Conservation (phyloP, 2,797 vertebrate genomes). For the Melanotaenia maccullochi region DNA sequence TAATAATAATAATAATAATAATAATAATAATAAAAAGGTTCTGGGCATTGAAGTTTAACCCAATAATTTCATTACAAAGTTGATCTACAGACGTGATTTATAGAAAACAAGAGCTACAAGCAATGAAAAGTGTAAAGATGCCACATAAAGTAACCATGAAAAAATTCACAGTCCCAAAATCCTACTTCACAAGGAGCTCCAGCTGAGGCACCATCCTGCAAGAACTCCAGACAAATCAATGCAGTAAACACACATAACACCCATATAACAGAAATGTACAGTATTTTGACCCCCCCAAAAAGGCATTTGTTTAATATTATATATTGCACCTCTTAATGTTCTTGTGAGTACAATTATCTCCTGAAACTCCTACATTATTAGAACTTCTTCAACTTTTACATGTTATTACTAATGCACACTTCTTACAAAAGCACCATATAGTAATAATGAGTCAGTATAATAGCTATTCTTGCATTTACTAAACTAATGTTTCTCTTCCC, state of each 20-base stretch:
- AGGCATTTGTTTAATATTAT: background rate
- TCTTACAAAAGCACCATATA: background rate
- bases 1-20: too few relatives aligned
- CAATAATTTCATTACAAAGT: conserved; percentile 1
- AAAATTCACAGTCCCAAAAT: background rate
- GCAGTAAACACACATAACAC: background rate
- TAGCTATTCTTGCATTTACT: background rate
- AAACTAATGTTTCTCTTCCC: background rate
- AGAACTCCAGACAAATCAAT: background rate
- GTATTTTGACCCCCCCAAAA: background rate
- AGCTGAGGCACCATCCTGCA: background rate
- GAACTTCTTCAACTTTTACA: background rate
- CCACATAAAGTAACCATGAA: background rate
- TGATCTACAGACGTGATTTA: background rate
- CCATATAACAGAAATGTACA: background rate
- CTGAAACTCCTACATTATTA: background rate
- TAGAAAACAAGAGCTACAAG: background rate
- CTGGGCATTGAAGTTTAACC: background rate
- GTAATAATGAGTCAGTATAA: background rate
- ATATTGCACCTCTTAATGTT: background rate
- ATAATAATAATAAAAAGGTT: background rate
- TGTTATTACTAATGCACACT: background rate
- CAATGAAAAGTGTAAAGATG: background rate
- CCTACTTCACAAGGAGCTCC: background rate
- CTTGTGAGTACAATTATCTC: background rate